phyloP scores from a whole-genome alignment of 2,797 vertebrate species.

The Sphenodon punctatus region DNA sequence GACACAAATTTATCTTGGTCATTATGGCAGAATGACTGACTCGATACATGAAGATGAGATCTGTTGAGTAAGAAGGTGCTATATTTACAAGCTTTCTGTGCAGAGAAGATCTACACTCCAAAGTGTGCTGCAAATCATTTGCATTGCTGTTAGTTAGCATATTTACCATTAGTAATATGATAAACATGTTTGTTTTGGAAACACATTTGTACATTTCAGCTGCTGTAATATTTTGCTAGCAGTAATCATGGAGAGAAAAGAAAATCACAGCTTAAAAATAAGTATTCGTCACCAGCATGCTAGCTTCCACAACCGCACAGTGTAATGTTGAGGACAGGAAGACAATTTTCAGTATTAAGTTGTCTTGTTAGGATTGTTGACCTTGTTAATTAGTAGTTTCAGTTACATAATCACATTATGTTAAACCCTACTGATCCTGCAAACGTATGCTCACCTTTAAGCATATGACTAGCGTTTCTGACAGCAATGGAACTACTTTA shows the following conservation, averaged over 20 bases:
- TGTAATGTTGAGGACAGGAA: slow-evolving; percentile 10
- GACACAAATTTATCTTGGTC: slow-evolving; percentile 10
- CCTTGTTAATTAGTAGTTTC: slow-evolving; percentile 25
- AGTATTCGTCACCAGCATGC: neutral
- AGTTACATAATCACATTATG: neutral
- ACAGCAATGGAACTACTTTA: neutral
- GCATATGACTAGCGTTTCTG: slow-evolving; percentile 55
- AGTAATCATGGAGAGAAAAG: slow-evolving; percentile 34
- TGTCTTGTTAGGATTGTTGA: neutral
- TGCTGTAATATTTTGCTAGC: slow-evolving; percentile 26
- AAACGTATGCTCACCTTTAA: slow-evolving; percentile 39
- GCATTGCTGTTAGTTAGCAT: slow-evolving; percentile 3
- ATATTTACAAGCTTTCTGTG: slow-evolving; percentile 4
- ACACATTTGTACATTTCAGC: slow-evolving; percentile 18
- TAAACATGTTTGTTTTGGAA: neutral
- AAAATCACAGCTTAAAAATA: slow-evolving; percentile 13
- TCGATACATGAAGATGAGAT: too few species aligned
- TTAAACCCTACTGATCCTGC: slow-evolving; percentile 12
- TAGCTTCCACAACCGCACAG: neutral
- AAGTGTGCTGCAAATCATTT: slow-evolving; percentile 10
- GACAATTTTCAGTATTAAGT: slow-evolving; percentile 4
- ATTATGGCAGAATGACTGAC: slow-evolving; percentile 13
- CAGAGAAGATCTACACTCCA: neutral
- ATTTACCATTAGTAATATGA: neutral
- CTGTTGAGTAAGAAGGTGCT: neutral